Evolutionary conservation across 2,797 vertebrate genomes (phyloP), one percentile per base, ranked within the genome.

Genomic region (Rhynchonycteris naso): DNA sequence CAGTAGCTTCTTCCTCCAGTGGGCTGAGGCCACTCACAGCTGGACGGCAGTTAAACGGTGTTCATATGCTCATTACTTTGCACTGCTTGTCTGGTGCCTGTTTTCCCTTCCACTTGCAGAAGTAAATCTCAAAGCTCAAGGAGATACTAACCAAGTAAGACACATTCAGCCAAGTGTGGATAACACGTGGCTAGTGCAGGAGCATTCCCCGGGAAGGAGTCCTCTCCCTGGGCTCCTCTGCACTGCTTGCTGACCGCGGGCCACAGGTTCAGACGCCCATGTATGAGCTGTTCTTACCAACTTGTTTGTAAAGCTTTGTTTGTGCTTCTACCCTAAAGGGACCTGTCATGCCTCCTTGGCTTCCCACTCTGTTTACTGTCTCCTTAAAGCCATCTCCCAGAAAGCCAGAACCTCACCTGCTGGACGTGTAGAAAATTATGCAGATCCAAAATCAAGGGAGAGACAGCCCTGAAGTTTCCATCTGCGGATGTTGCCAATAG

Each of bases 341-440:
- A 24, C 58, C 84, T 69, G 4, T 86, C 47, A 65, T 15, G n/a
- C 7, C 24, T 90, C 56, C 69, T 43, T 59, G 54, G 52, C n/a
- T 87, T 92, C 30, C 43, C 75, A 14, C 38, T 69, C 65, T 74
- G 24, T 74, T 71, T 19, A 58, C 52, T 5, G 18, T 13, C 38
- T 93, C 80, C 81, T 85, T 35, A 72, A 59, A 84, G 66, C 50
- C n/a, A 47, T 35, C 83, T 89, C 72, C 86, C 47, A 52, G 72
- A 38, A 68, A 90, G 66, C 52, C 69, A 79, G 59, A 88, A 24
- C 43, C 56, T 50, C 78, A 68, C 87, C 78, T 33, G 12, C 56
- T 52, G 19, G 18, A 6, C 19, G 8, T 4, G n/a, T 47, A 94
- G 82, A 85, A 72, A 91, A 56, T 35, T 21, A 66, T 3, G 10